Evolutionary conservation across 2,888 invertebrate species (phyloP), one percentile per base, ranked within the genome.

Genomic region (Himalopsyche tibetana): DNA sequence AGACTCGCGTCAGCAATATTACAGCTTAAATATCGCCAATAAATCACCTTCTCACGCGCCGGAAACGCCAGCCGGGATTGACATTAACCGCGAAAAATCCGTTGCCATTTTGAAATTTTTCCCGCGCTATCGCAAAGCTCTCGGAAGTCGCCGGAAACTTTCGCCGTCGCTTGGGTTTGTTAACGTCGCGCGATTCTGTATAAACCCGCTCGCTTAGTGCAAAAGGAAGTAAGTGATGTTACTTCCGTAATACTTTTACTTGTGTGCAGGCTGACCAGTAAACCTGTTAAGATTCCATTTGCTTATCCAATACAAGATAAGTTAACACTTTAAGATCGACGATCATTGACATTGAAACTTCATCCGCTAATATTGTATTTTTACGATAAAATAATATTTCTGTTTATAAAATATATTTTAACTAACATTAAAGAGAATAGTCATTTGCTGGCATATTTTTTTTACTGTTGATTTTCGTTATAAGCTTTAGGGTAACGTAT

Each of bases 81-180:
- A 82, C 82, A 82, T 85, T 85, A 85, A 74, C 79, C 85, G 85
- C 85, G 85, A 85, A 85, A 79, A 85, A 28, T 15, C 45, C 45
- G 80, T 36, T 83, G 82, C 83, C 83, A 83, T 83, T 79, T 83
- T 85, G 55, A 5, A 63, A 38, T 28, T 38, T 28, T 40, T 63
- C 83, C 55, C 42, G n/a, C 45, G 36, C 56, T 40, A 8, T 55
- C 51, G 40, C 63, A 63, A 51, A 51, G 36, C 63, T 12, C 19
- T 63, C 63, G 63, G 63, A 63, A 63, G 63, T 63, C 63, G 5
- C 63, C 63, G 63, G 63, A 19, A n/a, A 28, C 56, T 55, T 85
- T 74, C 51, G 74, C 81, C 82, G 85, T 74, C 84, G 82, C 55
- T 45, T 28, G 81, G 4, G 63, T 63, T 63, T 42, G 28, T 12